Evolutionary conservation across 2,797 vertebrate species (phyloP), one percentile per base, ranked within the genome.

Genomic region (Kryptolebias ocellatus): DNA sequence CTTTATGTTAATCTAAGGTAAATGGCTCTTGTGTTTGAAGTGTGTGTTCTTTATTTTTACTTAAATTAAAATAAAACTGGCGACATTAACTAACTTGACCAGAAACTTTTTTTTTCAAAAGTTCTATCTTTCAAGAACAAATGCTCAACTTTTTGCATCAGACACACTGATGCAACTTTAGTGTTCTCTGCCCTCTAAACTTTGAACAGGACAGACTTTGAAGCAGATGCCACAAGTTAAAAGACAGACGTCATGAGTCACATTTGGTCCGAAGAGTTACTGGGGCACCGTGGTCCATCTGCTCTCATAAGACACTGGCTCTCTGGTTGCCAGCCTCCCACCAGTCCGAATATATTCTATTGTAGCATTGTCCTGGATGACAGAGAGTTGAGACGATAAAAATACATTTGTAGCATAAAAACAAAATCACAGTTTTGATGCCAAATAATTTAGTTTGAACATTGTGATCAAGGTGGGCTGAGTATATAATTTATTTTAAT

Each of bases 211-310:
- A 70, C 47, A 56, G 81, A 68, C 80, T 79, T 76, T 83, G 83
- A 86, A 87, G 76, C 80, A 87, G 85, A 88, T 85, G 84, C 83
- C 80, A 85, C 70, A 83, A 80, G 82, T 86, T 81, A 71, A 81
- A 81, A 84, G 73, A 72, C 79, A 83, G 83, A 79, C 73, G 79
- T 79, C 78, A 76, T 74, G 78, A 89, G 80, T 89, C 80, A 81
- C 65, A 83, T 78, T 85, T 75, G 53, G 68, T 85, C 67, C 66
- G 80, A 85, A 77, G 80, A 80, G 68, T 86, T 78, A 64, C 39
- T 74, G 76, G 76, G 75, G 47, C 67, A 53, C 74, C 72, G 75
- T 60, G 72, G 82, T 83, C 87, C 88, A 87, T 88, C 89, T 92
- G 90, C 76, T 90, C 81, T 83, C 80, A 70, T 39, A 84, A 80